These are phyloP conservation scores for Halisarca cf. caerulea DNA, from an alignment of 37 sponge, comb jelly and placozoan genomes.

Conservation along the genomic window DNA sequence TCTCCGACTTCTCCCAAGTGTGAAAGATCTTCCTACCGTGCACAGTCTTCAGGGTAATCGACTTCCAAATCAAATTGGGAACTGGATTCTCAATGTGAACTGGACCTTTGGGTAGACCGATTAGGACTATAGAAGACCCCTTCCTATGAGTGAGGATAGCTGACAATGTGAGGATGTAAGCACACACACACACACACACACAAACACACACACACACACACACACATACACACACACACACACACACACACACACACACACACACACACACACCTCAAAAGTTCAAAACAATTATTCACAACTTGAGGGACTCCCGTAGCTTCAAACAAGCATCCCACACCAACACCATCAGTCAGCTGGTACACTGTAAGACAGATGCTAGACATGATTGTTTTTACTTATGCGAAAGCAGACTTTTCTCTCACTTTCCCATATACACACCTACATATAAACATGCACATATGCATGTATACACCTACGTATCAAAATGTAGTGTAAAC, in stretches of 20 bases:
- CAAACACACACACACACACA: not conserved
- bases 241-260: not conserved
- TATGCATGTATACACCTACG: too few species aligned
- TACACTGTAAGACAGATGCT: slow-evolving; percentile 48
- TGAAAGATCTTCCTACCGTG: slow-evolving; percentile 90
- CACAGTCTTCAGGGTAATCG: slow-evolving; percentile 80
- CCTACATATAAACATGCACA: too few species aligned
- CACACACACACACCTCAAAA: slow-evolving; percentile 59
- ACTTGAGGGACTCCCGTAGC: slow-evolving; percentile 71
- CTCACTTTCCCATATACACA: too few species aligned
- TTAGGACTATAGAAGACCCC: slow-evolving; percentile 69
- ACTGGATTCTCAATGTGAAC: slow-evolving; percentile 78
- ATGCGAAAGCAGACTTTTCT: too few species aligned
- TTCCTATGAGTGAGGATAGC: slow-evolving; percentile 40
- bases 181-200: slow-evolving; percentile 20
- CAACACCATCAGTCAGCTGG: slow-evolving; percentile 77
- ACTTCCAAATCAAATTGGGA: slow-evolving; percentile 68
- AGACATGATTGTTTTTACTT: not conserved
- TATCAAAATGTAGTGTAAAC: too few species aligned
- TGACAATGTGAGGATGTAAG: not conserved
- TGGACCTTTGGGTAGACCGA: slow-evolving; percentile 83
- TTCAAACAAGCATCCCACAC: slow-evolving; percentile 83
- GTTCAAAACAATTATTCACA: slow-evolving; percentile 71
- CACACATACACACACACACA: slow-evolving; percentile 1
- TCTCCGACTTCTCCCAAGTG: slow-evolving; percentile 84